phyloP scores from a whole-genome alignment of 2,888 invertebrate species.

The Cataglyphis cursor region DNA sequence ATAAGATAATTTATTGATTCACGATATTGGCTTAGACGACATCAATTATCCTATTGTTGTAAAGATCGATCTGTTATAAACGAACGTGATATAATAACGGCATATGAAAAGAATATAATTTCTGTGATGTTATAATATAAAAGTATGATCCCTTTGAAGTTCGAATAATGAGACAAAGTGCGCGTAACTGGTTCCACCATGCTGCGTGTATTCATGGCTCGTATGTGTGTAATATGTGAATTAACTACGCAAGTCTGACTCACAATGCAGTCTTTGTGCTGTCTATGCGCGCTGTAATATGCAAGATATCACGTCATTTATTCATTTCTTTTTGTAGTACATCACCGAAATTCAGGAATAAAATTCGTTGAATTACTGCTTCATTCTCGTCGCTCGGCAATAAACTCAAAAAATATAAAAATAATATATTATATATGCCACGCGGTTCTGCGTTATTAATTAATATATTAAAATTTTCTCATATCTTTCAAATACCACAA shows the following conservation, averaged over 20 bases:
- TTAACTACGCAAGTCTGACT: constrained; percentile 57
- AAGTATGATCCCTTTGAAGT: constrained; percentile 55
- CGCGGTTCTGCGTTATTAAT: not conserved
- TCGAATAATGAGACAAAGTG: constrained; percentile 51
- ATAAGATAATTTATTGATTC: constrained; percentile 8
- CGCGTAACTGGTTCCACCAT: constrained; percentile 23
- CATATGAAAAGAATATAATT: constrained; percentile 47
- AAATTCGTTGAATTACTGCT: not conserved
- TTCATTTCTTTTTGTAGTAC: constrained; percentile 3
- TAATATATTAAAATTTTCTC: not conserved
- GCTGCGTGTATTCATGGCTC: constrained; percentile 26
- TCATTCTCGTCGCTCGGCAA: not conserved
- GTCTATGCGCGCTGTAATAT: constrained; percentile 6
- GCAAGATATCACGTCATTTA: constrained; percentile 41
- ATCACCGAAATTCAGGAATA: constrained; percentile 26
- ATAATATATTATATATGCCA: not conserved
- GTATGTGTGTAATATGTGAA: constrained; percentile 42
- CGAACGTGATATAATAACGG: constrained; percentile 36
- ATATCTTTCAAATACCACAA: not conserved
- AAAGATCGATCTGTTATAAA: constrained; percentile 6
- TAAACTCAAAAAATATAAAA: not conserved
- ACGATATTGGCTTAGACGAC: constrained; percentile 17
- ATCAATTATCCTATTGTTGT: constrained; percentile 13
- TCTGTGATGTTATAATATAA: constrained; percentile 18
- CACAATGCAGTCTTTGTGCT: constrained; percentile 50